Evolutionary conservation across 1,140 invertebrate species (phyloP).

Genomic region (Matsumurasca onukii): DNA sequence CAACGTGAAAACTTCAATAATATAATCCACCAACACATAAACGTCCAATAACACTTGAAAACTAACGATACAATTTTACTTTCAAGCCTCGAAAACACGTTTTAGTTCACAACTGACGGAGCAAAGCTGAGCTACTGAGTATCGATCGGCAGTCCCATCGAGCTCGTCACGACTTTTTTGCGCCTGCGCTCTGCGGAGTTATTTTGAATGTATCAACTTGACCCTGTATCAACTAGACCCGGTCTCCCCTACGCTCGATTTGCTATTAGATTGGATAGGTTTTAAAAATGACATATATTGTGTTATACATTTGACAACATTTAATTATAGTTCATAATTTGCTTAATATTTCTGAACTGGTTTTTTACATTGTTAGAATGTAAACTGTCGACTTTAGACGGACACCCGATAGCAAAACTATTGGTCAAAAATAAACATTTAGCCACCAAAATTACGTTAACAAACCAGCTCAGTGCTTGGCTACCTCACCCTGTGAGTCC

Average conservation of each 20-base stretch:
- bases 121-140: neutral
- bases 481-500: too few relatives aligned
- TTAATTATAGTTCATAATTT: too few relatives aligned
- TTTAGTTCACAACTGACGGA: neutral
- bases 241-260: neutral
- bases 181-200: neutral
- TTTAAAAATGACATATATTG: too few relatives aligned
- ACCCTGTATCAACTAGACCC: neutral
- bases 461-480: too few relatives aligned
- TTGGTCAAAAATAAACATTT: too few relatives aligned
- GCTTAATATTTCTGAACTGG: too few relatives aligned
- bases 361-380: too few relatives aligned
- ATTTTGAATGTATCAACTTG: neutral
- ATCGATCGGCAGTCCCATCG: neutral
- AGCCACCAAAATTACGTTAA: too few relatives aligned
- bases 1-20: neutral
- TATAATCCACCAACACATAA: neutral
- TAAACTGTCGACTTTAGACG: too few relatives aligned
- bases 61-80: neutral
- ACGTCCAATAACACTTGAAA: neutral
- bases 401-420: too few relatives aligned
- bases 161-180: neutral
- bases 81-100: neutral
- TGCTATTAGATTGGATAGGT: too few relatives aligned
- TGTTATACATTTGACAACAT: too few relatives aligned